These are phyloP conservation scores for Hippocampus abdominalis DNA, from an alignment of 2,113 vertebrate species.

Conservation along the genomic window DNA sequence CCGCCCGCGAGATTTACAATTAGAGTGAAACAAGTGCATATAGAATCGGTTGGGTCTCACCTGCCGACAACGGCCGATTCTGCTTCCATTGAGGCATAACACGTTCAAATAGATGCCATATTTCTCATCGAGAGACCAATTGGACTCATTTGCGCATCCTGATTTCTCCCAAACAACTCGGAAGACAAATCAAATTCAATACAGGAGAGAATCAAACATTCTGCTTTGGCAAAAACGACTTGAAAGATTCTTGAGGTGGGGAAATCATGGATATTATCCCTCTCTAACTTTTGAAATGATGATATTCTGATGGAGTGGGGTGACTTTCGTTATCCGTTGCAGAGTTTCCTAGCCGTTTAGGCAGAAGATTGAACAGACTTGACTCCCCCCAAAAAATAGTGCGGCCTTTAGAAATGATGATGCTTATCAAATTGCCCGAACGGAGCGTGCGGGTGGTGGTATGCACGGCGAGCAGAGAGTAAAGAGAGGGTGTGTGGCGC, in stretches of 20 bases:
- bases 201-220: neutral
- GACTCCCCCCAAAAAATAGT: too few relatives aligned
- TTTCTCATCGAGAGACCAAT: neutral
- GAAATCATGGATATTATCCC: too few relatives aligned
- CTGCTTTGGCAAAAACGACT: neutral
- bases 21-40: neutral
- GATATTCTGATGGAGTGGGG: too few relatives aligned
- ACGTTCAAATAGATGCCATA: neutral
- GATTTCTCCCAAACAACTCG: neutral
- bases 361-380: too few relatives aligned
- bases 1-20: constrained; percentile 1
- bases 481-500: too few relatives aligned
- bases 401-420: too few relatives aligned
- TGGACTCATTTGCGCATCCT: neutral
- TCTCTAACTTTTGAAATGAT: too few relatives aligned
- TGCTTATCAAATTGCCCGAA: too few relatives aligned
- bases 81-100: neutral
- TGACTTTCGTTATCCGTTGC: too few relatives aligned
- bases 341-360: too few relatives aligned
- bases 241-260: neutral
- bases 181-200: neutral
- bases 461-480: too few relatives aligned
- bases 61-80: neutral
- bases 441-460: too few relatives aligned
- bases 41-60: neutral